phyloP scores from a whole-genome alignment of 2,113 vertebrate species.

The Perca schrenkii region DNA sequence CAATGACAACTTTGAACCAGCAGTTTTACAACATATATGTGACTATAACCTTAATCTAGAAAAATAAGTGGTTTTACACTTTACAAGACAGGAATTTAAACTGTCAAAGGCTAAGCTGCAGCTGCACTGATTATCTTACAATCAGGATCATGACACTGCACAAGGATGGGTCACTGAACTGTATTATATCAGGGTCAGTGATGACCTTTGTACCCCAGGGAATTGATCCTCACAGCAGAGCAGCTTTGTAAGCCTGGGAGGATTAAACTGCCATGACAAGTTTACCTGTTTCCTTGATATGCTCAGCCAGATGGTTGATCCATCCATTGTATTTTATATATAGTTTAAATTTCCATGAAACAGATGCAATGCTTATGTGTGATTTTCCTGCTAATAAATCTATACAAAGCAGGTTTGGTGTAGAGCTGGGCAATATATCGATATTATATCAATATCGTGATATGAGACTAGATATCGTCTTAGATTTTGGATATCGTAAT shows the following conservation, averaged over 20 bases:
- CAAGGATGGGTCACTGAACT: constrained; percentile 5
- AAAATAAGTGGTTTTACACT: not conserved
- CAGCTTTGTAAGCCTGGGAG: constrained; percentile 49
- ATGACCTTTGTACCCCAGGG: constrained; percentile 51
- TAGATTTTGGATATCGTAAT: too few species aligned
- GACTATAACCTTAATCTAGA: not conserved
- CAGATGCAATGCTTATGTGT: not conserved
- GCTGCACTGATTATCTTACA: constrained; percentile 6
- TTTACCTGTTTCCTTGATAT: constrained; percentile 12
- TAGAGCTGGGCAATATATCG: too few species aligned
- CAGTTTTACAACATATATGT: not conserved
- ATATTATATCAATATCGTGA: too few species aligned
- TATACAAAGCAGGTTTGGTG: constrained; percentile 4
- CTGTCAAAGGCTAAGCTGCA: constrained; percentile 29
- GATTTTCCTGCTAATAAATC: constrained; percentile 10
- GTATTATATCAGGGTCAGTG: constrained; percentile 43
- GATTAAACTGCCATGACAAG: constrained; percentile 57
- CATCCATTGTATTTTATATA: not conserved
- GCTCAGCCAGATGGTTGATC: constrained; percentile 25
- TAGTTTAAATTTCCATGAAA: not conserved
- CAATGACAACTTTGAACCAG: not conserved
- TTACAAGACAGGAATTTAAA: constrained; percentile 11
- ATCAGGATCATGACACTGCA: constrained; percentile 8
- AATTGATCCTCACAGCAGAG: constrained; percentile 64
- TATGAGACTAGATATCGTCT: too few species aligned